Conservation (phyloP, 2,113 vertebrate genomes). For the Eublepharis macularius region DNA sequence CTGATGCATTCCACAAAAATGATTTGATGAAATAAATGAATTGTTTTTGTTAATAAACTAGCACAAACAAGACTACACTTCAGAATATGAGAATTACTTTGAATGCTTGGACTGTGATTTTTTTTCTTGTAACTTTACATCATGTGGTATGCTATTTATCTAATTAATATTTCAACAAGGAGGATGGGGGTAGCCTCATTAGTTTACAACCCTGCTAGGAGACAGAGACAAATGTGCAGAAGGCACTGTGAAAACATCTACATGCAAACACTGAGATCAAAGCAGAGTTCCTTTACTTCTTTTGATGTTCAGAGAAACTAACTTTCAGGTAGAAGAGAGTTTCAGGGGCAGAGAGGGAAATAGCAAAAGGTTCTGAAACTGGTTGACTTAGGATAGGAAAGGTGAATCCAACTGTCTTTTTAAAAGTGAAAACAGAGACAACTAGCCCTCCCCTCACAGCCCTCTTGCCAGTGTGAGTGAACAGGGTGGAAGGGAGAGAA, state of each 20-base stretch:
- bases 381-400: neutral
- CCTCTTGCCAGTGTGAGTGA: no score
- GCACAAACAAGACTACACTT: neutral
- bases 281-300: neutral
- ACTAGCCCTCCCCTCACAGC: no score
- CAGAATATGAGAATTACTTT: neutral
- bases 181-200: conserved; percentile 5
- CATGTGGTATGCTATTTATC: neutral
- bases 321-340: neutral
- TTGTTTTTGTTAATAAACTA: neutral
- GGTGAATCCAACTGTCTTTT: neutral
- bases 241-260: neutral
- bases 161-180: conserved; percentile 15
- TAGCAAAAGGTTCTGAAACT: neutral
- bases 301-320: neutral
- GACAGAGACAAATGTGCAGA: neutral
- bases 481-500: no score
- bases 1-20: neutral
- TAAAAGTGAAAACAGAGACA: neutral
- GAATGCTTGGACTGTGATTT: neutral
- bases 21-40: neutral
- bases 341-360: neutral
- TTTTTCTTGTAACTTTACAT: neutral
- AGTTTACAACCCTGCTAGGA: neutral
- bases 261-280: neutral